Percentiles rank a stretch among this genome's conserved stretches.
phyloP scores from a whole-genome alignment of 1,140 invertebrate species.

The Agrypnia vestita region DNA sequence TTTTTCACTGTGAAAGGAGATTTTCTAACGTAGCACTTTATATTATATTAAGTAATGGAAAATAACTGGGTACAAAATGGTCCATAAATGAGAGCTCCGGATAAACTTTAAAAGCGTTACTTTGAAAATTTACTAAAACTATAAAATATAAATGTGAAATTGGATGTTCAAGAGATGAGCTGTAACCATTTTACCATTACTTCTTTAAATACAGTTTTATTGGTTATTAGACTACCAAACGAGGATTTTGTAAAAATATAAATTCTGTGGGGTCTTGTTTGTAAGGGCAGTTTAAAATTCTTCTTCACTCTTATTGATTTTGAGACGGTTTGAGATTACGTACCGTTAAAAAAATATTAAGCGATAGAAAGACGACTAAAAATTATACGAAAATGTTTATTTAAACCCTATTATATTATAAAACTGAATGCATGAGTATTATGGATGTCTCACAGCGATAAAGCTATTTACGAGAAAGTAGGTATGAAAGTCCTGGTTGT shows the following conservation, averaged over 20 bases:
- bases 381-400: no score
- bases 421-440: no score
- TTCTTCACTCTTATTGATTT: no score
- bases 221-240: neutral
- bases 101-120: constrained; percentile 7
- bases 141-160: constrained; percentile 5
- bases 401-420: no score
- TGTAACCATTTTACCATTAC: neutral
- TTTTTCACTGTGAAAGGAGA: constrained; percentile 1
- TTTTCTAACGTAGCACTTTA: constrained; percentile 17
- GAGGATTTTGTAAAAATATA: no score
- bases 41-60: neutral
- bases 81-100: constrained; percentile 6
- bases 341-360: no score
- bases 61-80: constrained; percentile 12
- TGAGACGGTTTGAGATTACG: no score
- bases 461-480: no score
- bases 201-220: neutral
- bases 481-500: no score
- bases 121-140: constrained; percentile 13
- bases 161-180: neutral
- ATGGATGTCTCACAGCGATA: no score
- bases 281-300: neutral
- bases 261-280: neutral
- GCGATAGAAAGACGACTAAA: no score